Base-by-base conservation (phyloP, 2,797 vertebrate species). In the Odontamblyopus lacepedii region DNA sequence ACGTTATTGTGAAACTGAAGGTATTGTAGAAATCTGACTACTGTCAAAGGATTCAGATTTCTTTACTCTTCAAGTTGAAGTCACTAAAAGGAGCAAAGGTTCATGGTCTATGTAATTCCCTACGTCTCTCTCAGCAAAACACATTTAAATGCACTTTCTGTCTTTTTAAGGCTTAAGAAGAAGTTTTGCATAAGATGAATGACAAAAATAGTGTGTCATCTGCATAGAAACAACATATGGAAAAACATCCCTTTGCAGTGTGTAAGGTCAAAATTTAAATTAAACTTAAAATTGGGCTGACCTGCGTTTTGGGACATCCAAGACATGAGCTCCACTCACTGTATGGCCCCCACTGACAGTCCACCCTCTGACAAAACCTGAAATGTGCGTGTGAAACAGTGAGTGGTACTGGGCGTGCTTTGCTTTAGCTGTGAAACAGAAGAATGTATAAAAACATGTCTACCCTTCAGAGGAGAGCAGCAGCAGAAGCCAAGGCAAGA, bases 281-380 rank as follows among this genome's bases (percentile, higher is more conserved):
- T 29, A 30, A 2, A 30, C 18, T 18, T 50, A 18, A 5, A 4
- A 53, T 6, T 18, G 2, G 1, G 19, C 64, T 76, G 83, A 98
- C 97, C 96, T 97, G 96, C 15, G 84, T 92, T 75, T 92, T 94
- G 30, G 93, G 94, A 80, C 97, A 98, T 61, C 95, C 93, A 13
- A 95, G 93, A 73, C 97, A 98, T 60, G 94, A 94, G 0, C 96
- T 96, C 97, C 97, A 98, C 1, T 91, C 90, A 8, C 92, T 93
- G 76, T 90, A 98, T 7, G 88, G 72, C 35, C 88, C 92, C 96
- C 97, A 99, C 77, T 67, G 89, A 75, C 97, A 99, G 63, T 95
- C 67, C 74, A 96, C 59, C 0, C 85, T 86, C 68, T n/a, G 1
- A 81, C 84, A 90, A 81, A 88, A 69, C 75, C 92, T 91, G 63